Evolutionary conservation across 1,140 invertebrate species (phyloP).

Genomic region (Epicauta chinensis): DNA sequence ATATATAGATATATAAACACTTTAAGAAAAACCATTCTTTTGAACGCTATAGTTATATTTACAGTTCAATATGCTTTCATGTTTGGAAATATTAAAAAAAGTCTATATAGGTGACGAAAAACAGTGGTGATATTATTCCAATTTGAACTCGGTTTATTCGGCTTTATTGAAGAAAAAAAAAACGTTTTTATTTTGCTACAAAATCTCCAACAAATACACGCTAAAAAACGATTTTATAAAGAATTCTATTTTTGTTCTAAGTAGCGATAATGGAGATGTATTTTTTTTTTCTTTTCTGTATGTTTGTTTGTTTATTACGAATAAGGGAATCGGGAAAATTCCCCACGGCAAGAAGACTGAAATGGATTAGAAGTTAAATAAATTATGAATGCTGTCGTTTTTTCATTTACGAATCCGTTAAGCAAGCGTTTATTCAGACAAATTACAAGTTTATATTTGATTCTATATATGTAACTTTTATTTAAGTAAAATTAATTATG

Average conservation of each 20-base stretch:
- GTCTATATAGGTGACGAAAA: too few species aligned
- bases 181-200: too few species aligned
- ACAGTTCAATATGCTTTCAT: too few species aligned
- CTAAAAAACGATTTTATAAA: not conserved
- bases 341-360: constrained; percentile 3
- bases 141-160: too few species aligned
- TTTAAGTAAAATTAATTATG: constrained; percentile 9
- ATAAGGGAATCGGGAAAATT: constrained; percentile 7
- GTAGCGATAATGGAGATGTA: not conserved
- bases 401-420: constrained; percentile 6
- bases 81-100: too few species aligned
- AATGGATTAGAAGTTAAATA: constrained; percentile 17
- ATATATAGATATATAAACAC: too few species aligned
- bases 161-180: too few species aligned
- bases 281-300: not conserved
- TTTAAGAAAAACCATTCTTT: too few species aligned
- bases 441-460: constrained; percentile 9
- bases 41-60: too few species aligned
- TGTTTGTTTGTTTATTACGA: constrained; percentile 9
- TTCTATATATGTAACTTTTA: too few species aligned
- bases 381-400: constrained; percentile 15
- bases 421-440: constrained; percentile 6
- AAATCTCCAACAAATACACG: too few species aligned
- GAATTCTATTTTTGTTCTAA: constrained; percentile 5
- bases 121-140: too few species aligned